phyloP scores from a whole-genome alignment of 2,888 invertebrate species.

The Mythimna loreyi region DNA sequence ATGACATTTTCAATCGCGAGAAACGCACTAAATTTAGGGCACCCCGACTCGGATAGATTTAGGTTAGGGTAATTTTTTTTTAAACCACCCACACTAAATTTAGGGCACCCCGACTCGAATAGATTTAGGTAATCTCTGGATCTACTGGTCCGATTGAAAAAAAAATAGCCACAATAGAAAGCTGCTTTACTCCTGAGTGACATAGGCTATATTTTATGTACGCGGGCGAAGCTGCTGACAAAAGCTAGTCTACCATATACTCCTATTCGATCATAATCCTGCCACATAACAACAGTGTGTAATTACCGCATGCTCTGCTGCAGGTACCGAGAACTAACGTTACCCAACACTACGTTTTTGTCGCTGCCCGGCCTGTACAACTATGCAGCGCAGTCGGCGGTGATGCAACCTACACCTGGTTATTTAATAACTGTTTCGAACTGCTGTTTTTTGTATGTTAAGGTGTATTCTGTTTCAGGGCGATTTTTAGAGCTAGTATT shows the following conservation, averaged over 20 bases:
- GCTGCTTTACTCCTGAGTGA: too few relatives aligned
- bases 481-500: neutral
- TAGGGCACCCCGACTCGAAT: too few relatives aligned
- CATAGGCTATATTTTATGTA: too few relatives aligned
- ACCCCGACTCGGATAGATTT: too few relatives aligned
- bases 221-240: too few relatives aligned
- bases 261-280: conserved; percentile 11
- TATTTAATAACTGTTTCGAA: conserved; percentile 60
- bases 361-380: conserved; percentile 33
- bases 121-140: too few relatives aligned
- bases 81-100: too few relatives aligned
- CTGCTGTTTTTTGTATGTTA: conserved; percentile 22
- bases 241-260: neutral
- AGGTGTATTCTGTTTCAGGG: conserved; percentile 4
- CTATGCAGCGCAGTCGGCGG: conserved; percentile 29
- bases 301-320: conserved; percentile 53
- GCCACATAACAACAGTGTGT: conserved; percentile 37
- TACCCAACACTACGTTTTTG: conserved; percentile 63
- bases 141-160: too few relatives aligned
- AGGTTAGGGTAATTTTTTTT: too few relatives aligned
- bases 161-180: too few relatives aligned
- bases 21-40: too few relatives aligned
- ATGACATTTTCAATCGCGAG: too few relatives aligned
- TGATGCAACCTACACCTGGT: conserved; percentile 56
- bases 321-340: conserved; percentile 53